Percentiles rank a stretch among this genome's conserved stretches.
phyloP scores from a whole-genome alignment of 2,888 invertebrate genomes.

The Amphipyra berbera region DNA sequence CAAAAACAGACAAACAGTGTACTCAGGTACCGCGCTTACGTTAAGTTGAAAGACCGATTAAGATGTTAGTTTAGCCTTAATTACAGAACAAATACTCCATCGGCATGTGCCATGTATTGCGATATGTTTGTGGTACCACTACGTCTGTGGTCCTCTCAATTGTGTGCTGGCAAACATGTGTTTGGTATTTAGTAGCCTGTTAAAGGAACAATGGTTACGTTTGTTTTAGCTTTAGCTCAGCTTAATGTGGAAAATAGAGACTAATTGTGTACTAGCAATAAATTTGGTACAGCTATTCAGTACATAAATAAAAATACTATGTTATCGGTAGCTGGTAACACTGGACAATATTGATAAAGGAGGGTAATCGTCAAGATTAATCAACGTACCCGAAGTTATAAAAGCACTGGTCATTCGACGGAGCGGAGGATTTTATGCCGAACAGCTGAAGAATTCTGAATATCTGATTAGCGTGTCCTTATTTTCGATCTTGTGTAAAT shows the following conservation, averaged over 20 bases:
- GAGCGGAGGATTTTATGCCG: too few relatives aligned
- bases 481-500: too few relatives aligned
- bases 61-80: constrained; percentile 85
- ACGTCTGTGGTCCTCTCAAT: constrained; percentile 57
- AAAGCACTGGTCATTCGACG: too few relatives aligned
- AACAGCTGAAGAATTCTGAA: too few relatives aligned
- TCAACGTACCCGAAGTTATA: too few relatives aligned
- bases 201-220: constrained; percentile 37
- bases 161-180: constrained; percentile 58
- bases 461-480: too few relatives aligned
- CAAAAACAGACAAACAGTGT: constrained; percentile 31
- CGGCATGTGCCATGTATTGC: constrained; percentile 70
- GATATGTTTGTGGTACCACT: constrained; percentile 76
- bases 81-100: constrained; percentile 78
- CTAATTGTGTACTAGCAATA: constrained; percentile 26
- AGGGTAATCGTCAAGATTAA: too few relatives aligned
- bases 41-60: constrained; percentile 82
- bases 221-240: constrained; percentile 32
- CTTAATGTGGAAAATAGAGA: constrained; percentile 23
- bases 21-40: constrained; percentile 58
- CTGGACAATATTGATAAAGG: too few relatives aligned
- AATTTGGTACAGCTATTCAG: too few relatives aligned
- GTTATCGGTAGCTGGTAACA: too few relatives aligned
- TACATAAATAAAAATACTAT: too few relatives aligned
- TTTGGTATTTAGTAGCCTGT: constrained; percentile 49